Percentiles rank a stretch among this genome's conserved stretches.
Conservation (phyloP, 2,797 vertebrate species). For the Steatocranus sp. region DNA sequence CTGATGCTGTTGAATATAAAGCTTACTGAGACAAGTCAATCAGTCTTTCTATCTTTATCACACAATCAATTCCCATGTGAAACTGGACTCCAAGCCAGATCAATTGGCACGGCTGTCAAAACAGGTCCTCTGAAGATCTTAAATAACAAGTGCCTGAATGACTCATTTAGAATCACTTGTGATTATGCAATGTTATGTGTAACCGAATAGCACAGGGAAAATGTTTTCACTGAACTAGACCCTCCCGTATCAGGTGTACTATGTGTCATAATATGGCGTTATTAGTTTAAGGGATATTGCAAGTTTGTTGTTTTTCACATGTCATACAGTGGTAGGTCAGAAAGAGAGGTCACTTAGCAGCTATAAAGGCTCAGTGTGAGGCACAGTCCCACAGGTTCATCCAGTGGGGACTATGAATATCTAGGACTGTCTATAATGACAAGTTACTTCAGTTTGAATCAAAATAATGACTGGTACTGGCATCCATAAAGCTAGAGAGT, state of each 20-base stretch:
- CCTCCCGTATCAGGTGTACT: slow-evolving; percentile 52
- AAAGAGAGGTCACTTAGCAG: background rate
- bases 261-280: slow-evolving; percentile 22
- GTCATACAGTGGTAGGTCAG: background rate
- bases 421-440: background rate
- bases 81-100: slow-evolving; percentile 35
- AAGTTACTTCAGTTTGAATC: background rate
- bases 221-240: slow-evolving; percentile 42
- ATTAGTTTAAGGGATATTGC: background rate
- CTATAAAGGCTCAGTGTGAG: background rate
- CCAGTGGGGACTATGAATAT: background rate
- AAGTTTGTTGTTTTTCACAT: slow-evolving; percentile 2
- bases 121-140: slow-evolving; percentile 52
- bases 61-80: slow-evolving; percentile 47
- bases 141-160: slow-evolving; percentile 64
- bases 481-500: rapidly evolving
- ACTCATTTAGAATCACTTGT: slow-evolving; percentile 56
- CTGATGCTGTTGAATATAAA: background rate
- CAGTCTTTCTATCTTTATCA: slow-evolving; percentile 45
- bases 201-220: slow-evolving; percentile 62
- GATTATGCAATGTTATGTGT: slow-evolving; percentile 67
- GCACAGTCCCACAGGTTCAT: background rate
- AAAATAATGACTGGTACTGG: rapidly evolving
- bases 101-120: slow-evolving; percentile 49
- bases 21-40: slow-evolving; percentile 12